Evolutionary conservation across 2,113 vertebrate genomes (phyloP).

Genomic region (Elaphurus davidianus): DNA sequence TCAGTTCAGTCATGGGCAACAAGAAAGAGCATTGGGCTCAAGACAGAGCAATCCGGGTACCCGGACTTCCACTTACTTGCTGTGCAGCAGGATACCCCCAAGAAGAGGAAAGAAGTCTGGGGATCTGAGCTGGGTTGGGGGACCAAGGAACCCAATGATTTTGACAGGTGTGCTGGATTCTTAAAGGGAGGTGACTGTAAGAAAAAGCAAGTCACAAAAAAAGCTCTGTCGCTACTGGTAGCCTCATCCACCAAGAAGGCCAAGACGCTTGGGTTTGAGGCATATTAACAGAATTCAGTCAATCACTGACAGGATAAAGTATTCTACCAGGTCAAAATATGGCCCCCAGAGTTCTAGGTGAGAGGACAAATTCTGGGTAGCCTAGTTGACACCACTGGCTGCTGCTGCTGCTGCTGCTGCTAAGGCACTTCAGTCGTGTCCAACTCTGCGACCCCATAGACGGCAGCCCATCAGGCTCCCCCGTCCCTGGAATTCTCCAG

Average conservation of each 20-base stretch:
- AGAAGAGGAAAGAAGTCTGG: neutral
- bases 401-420: neutral
- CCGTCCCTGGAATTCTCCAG: neutral
- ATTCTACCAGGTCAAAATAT: neutral
- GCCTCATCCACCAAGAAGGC: neutral
- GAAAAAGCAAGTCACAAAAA: neutral
- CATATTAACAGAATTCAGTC: neutral
- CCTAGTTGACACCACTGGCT: neutral
- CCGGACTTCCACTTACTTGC: neutral
- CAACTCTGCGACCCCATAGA: neutral
- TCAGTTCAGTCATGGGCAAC: neutral
- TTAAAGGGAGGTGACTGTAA: neutral
- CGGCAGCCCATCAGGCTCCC: neutral
- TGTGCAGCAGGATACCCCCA: neutral
- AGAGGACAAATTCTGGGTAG: neutral
- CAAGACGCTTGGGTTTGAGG: neutral
- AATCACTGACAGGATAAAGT: neutral
- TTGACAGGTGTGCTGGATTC: neutral
- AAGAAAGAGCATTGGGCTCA: neutral
- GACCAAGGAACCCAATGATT: neutral
- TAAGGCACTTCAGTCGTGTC: fast-evolving
- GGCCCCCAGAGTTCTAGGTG: neutral
- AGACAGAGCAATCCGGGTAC: neutral
- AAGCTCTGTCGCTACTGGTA: neutral
- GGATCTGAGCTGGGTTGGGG: neutral